phyloP scores from a whole-genome alignment of 2,113 vertebrate genomes.

The Podiceps cristatus region DNA sequence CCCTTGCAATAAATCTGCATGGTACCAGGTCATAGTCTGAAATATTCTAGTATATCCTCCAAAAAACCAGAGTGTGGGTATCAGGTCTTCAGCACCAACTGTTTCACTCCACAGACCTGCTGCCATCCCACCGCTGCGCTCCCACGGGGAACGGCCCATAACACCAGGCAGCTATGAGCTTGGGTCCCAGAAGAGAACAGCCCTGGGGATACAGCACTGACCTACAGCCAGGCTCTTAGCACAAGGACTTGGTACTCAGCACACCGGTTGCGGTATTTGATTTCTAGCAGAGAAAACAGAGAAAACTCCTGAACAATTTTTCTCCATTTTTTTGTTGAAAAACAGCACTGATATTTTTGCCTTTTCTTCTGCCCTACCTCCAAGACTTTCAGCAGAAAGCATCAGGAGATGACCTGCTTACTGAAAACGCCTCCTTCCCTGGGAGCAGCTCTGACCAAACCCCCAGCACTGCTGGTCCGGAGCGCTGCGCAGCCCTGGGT shows the following conservation, averaged over 20 bases:
- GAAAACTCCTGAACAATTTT: background rate
- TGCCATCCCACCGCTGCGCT: background rate
- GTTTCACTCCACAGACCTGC: background rate
- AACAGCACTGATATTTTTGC: background rate
- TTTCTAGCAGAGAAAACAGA: background rate
- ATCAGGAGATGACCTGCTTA: rapidly evolving
- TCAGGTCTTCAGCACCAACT: background rate
- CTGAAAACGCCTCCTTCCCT: rapidly evolving
- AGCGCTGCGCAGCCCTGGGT: rapidly evolving
- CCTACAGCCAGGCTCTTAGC: rapidly evolving
- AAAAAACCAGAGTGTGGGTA: background rate
- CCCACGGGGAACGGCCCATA: background rate
- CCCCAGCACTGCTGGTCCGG: rapidly evolving
- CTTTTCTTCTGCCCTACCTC: background rate
- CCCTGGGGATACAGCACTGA: background rate
- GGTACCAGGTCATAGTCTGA: rapidly evolving
- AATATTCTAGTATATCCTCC: background rate
- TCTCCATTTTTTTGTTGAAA: background rate
- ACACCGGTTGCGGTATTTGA: background rate
- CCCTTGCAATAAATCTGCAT: background rate
- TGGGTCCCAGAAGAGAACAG: background rate
- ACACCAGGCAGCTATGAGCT: background rate
- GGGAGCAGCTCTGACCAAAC: background rate
- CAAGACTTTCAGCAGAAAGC: background rate
- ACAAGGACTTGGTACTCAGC: background rate